Conservation (phyloP, 2,113 vertebrate genomes). For the Microcebus jonahi region DNA sequence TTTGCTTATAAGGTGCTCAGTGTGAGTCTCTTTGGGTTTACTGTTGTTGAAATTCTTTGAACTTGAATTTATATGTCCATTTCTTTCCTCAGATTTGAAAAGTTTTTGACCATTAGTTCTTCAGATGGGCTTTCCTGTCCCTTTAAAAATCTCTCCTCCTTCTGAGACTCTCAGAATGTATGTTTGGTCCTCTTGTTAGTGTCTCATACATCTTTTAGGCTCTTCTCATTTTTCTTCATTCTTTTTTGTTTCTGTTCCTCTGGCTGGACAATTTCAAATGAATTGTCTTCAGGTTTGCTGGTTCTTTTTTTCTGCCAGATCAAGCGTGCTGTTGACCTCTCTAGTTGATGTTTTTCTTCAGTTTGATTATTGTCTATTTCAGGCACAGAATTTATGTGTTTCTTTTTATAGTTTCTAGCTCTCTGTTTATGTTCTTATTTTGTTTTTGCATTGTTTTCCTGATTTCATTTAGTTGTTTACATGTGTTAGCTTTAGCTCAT, state of each 20-base stretch:
- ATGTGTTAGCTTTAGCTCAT: neutral
- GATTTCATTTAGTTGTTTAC: neutral
- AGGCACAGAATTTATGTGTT: no score
- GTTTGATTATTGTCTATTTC: no score
- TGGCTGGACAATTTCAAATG: neutral
- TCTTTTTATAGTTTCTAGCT: neutral
- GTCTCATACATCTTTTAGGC: no score
- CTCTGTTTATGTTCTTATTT: no score
- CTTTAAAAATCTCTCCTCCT: no score
- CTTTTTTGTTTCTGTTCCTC: no score
- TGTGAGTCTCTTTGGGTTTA: neutral
- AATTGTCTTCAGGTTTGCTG: neutral
- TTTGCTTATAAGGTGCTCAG: neutral
- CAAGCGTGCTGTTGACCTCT: neutral
- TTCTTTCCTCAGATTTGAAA: neutral
- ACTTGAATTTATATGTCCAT: neutral
- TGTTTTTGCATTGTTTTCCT: no score
- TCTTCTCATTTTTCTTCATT: no score
- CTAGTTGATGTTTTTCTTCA: neutral
- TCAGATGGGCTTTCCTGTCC: no score
- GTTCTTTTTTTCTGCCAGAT: neutral
- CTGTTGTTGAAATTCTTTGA: neutral
- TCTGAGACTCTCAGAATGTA: no score
- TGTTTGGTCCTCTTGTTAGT: no score
- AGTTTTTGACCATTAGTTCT: neutral